phyloP scores from a whole-genome alignment of 2,888 invertebrate species.

The Rhamnusium bicolor region DNA sequence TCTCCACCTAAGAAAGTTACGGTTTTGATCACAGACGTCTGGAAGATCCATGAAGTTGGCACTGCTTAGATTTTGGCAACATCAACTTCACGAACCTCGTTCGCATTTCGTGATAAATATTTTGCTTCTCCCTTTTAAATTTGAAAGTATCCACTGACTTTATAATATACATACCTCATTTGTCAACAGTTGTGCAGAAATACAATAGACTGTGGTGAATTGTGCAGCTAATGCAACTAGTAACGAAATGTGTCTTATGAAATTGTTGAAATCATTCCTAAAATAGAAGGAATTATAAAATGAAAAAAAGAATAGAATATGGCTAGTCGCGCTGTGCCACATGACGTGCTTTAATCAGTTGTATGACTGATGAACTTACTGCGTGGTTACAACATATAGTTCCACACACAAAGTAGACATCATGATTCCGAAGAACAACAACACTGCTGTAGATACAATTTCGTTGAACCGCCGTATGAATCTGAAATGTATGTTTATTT shows the following conservation, averaged over 20 bases:
- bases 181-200: background rate
- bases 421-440: background rate
- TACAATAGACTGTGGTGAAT: background rate
- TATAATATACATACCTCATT: slow-evolving; percentile 17
- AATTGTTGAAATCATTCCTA: background rate
- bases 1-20: slow-evolving; percentile 12
- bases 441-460: background rate
- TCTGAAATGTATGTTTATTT: background rate
- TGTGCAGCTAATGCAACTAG: background rate
- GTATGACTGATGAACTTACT: no score
- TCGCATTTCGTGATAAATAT: no score
- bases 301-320: no score
- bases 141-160: no score
- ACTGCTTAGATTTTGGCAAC: no score
- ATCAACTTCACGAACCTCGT: no score
- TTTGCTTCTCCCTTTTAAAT: no score
- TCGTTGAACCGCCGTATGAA: background rate
- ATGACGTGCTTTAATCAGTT: no score
- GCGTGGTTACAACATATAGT: background rate
- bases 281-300: no score
- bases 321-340: no score
- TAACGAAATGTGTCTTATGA: background rate
- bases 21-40: background rate
- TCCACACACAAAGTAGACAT: background rate
- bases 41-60: no score